Evolutionary conservation across 2,113 vertebrate species (phyloP), one percentile per base, ranked within the genome.

Genomic region (Colius striatus): DNA sequence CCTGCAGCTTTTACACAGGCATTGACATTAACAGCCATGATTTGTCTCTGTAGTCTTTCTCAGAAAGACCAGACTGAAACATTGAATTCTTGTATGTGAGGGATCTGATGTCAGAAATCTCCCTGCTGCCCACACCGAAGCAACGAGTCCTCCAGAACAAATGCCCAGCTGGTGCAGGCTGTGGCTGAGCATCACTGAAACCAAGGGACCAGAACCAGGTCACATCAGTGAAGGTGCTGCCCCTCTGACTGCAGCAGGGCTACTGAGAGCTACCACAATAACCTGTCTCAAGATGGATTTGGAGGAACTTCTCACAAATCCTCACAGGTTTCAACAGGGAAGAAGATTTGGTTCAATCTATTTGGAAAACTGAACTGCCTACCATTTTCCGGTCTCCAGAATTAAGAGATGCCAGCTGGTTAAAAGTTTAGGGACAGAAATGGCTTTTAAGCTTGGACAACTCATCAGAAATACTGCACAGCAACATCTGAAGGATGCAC

Each of bases 391-490:
- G 41, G 4, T 45, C 21, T 68, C 41, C 23, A 19, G 26, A 18
- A 21, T 2, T 9, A 50, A 80, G 38, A 84, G 61, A 3, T 75
- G n/a, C 13, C 80, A 65, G 16, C 34, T 6, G 22, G 23, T 15
- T 5, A 16, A 47, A 73, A 47, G 58, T 10, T 68, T 3, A 29
- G n/a, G 62, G 29, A 51, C 5, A 58, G 4, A 53, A 63, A 38
- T 2, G 9, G 8, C 63, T 61, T 25, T 14, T 48, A 71, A 87
- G n/a, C 43, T 66, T 7, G 54, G 88, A 15, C 14, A 62, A 26
- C 32, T 9, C 0, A 0, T 3, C 23, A 73, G 34, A 38, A 84
- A 36, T 6, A 17, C 53, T 19, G 65, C 73, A 38, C 17, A 82
- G 78, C 61, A 10, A 66, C 38, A n/a, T 13, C 5, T 6, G 34